phyloP scores from a whole-genome alignment of 2,797 vertebrate genomes.

The Mormyrus proboscirostris region DNA sequence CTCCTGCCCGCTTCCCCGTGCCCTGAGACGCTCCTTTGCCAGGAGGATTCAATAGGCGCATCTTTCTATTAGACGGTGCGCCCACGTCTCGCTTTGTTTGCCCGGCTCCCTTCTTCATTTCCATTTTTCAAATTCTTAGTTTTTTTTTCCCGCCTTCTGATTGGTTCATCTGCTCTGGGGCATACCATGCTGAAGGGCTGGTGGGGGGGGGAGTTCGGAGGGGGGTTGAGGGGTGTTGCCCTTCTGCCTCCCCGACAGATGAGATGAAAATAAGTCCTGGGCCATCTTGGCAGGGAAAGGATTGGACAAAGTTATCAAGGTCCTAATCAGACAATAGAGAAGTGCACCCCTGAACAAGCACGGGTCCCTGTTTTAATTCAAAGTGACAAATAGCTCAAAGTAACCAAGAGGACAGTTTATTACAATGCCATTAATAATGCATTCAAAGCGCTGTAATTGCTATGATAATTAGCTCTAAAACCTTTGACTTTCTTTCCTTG shows the following conservation, averaged over 20 bases:
- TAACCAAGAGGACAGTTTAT: conserved; percentile 34
- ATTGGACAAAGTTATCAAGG: conserved; percentile 23
- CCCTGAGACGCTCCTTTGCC: background rate
- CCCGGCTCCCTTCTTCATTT: conserved; percentile 21
- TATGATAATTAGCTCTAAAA: conserved; percentile 32
- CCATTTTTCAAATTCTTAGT: conserved; percentile 23
- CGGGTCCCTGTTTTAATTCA: conserved; percentile 32
- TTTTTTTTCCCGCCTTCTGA: conserved; percentile 6
- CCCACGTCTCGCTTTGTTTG: conserved; percentile 36
- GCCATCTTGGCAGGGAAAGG: conserved; percentile 25
- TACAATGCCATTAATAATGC: conserved; percentile 29
- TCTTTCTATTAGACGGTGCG: conserved; percentile 17
- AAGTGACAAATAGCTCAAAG: conserved; percentile 37
- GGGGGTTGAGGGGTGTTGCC: background rate
- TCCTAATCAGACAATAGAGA: conserved; percentile 32
- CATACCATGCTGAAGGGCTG: background rate
- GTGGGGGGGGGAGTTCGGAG: background rate
- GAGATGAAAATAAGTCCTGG: conserved; percentile 1
- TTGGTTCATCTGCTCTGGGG: conserved; percentile 23
- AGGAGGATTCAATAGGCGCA: conserved; percentile 22
- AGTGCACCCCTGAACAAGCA: conserved; percentile 27
- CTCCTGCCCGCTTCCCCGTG: background rate
- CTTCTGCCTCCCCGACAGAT: conserved; percentile 20
- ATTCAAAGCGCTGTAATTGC: conserved; percentile 25
- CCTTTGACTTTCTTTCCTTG: conserved; percentile 26